Percentiles rank a stretch among this genome's conserved stretches.
Conservation (phyloP, 2,888 invertebrate genomes). For the Athrips mouffetella region DNA sequence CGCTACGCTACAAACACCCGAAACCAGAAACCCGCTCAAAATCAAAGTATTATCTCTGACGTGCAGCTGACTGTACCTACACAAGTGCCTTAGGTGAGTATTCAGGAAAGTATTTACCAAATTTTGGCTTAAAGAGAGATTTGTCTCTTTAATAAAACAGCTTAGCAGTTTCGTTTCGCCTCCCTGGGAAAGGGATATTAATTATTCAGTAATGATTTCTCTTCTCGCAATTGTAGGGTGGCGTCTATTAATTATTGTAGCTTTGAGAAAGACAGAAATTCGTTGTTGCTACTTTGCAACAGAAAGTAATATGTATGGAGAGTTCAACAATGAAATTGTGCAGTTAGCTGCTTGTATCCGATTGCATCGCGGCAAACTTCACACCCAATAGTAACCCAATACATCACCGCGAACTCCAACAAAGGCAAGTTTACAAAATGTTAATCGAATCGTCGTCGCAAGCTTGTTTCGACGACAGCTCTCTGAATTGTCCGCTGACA, state of each 20-base stretch:
- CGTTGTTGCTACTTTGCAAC: neutral
- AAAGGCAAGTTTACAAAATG: slow-evolving; percentile 17
- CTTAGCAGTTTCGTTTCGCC: neutral
- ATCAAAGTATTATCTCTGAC: too few relatives aligned
- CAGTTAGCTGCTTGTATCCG: neutral
- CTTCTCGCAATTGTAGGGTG: slow-evolving; percentile 25
- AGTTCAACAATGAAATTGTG: too few relatives aligned
- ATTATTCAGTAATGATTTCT: slow-evolving; percentile 41
- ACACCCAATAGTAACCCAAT: neutral
- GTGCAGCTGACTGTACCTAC: too few relatives aligned
- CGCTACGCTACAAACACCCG: too few relatives aligned
- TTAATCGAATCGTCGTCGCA: slow-evolving; percentile 27
- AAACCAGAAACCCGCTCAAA: too few relatives aligned
- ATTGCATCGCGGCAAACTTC: neutral
- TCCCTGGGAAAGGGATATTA: slow-evolving; percentile 30
- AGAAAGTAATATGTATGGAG: neutral
- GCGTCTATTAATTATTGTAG: neutral
- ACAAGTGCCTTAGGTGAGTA: too few relatives aligned
- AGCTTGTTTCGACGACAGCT: slow-evolving; percentile 48
- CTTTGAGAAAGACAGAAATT: neutral
- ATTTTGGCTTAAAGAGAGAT: too few relatives aligned
- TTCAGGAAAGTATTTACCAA: too few relatives aligned
- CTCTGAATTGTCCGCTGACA: slow-evolving; percentile 55
- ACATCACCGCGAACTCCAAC: neutral
- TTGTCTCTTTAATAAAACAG: neutral